Base-by-base conservation (phyloP, 35 echinoderm and acorn worm species). In the Patiria miniata region DNA sequence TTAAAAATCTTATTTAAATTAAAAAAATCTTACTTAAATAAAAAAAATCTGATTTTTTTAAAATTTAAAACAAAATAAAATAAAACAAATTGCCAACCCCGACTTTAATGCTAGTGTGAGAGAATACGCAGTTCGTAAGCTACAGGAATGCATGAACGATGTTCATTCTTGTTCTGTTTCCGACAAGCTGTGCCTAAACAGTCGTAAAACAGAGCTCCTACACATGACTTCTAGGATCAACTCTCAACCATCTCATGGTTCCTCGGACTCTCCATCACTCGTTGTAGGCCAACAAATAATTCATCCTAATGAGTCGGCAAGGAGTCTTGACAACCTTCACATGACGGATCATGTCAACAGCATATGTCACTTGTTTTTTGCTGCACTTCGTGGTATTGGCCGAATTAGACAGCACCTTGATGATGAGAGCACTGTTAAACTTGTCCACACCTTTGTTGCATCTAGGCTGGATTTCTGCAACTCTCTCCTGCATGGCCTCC, bases 151-250 rank as follows among this genome's bases (percentile, higher is more conserved):
- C 18, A 69, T 86, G 15, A n/a, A 42, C 36, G 56, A 86, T 23
- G 57, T 86, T 19, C 47, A 86, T 39, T 34, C 34, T 39, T 86
- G 83, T 55, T 68, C 68, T 56, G 37, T 40, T 18, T 14, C 21
- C 12, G 73, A 86, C 40, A 86, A 86, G 47, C 83, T 86, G 28
- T 23, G 68, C 38, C 60, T 86, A 10, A 86, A 86, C 33, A 26
- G 33, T n/a, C n/a, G n/a, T n/a, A n/a, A n/a, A n/a, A n/a, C n/a
- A n/a, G n/a, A n/a, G n/a, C n/a, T n/a, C n/a, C n/a, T n/a, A n/a
- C 52, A 54, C 52, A 18, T 54, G 52, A 54, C 52, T 9, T 9
- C 52, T 54, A 54, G 52, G 18, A 9, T 54, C 52, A 54, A 54
- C 52, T 9, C 52, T 14, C 52, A n/a, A n/a, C 21, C 52, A 55